phyloP scores from a whole-genome alignment of 1,140 invertebrate species.

The Argopecten irradians region DNA sequence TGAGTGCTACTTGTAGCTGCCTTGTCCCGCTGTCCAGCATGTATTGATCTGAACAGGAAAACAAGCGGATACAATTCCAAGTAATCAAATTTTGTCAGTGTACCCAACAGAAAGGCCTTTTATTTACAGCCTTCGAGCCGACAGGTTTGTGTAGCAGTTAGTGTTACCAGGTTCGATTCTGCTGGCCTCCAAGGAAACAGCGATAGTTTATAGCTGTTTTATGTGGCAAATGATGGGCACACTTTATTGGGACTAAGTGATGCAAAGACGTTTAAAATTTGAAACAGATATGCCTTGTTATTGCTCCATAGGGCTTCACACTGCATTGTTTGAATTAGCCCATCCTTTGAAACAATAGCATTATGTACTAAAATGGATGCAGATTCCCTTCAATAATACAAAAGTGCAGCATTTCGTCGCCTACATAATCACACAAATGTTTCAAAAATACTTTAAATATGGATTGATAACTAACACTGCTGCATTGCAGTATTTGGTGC shows the following conservation, averaged over 20 bases:
- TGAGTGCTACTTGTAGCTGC: not conserved
- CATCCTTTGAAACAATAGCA: not conserved
- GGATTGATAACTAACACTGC: not conserved
- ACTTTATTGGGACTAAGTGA: slow-evolving; percentile 16
- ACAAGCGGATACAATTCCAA: not conserved
- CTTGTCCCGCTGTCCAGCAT: not conserved
- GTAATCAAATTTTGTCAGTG: slow-evolving; percentile 2
- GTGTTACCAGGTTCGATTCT: slow-evolving; percentile 2
- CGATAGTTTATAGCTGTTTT: not conserved
- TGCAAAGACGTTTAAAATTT: not conserved
- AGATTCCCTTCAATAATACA: not conserved
- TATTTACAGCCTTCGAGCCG: not conserved
- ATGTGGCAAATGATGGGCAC: slow-evolving; percentile 14
- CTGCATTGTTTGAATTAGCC: not conserved
- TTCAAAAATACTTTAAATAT: not conserved
- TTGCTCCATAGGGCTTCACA: not conserved
- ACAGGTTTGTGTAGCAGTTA: not conserved
- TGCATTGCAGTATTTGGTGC: not conserved
- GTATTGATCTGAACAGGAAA: not conserved
- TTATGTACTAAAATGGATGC: slow-evolving; percentile 8
- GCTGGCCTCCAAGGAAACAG: not conserved
- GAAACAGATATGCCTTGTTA: not conserved
- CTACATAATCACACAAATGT: not conserved
- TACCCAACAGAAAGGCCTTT: not conserved
- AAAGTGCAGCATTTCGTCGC: not conserved